Evolutionary conservation across 2,888 invertebrate genomes (phyloP), one percentile per base, ranked within the genome.

Genomic region (Agrotis puta): DNA sequence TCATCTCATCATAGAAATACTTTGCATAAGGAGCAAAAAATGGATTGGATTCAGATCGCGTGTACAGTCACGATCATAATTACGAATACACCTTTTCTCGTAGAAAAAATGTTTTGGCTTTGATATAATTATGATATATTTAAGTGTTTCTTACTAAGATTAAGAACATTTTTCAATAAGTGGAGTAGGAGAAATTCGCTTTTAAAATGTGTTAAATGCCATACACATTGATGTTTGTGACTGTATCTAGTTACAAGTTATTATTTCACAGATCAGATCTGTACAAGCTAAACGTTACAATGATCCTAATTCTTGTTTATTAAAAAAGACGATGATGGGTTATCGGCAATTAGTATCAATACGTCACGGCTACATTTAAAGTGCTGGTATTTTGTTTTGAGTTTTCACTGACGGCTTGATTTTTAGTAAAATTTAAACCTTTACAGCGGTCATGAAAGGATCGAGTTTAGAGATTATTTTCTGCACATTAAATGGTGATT

Each of bases 11-110:
- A 69, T 64, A 82, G 63, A 67, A 70, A 64, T 51, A 53, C 47
- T 84, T 78, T 76, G 68, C 70, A 69, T 74, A 69, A 4, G 47
- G 33, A 62, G 61, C 76, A 79, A 83, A 84, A 84, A 79, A 79
- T 63, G 59, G 39, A 82, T 78, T 74, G 67, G 57, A 73, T 77
- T 74, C 51, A 72, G 33, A 72, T 73, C 47, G 53, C 77, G 16
- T 56, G 33, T 33, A 56, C 33, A 33, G n/a, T 33, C 20, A 3
- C 1, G n/a, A 20, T 5, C 14, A 56, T 3, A 1, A 33, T 13
- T 33, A n/a, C 9, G 39, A 39, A 39, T 11, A 39, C 9, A 39
- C 9, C 39, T 39, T 39, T 39, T 39, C 39, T 39, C 39, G 39
- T 39, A 11, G 9, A 39, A 1, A 11, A 11, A 11, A 5, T 7